Evolutionary conservation across 2,113 vertebrate species (phyloP).

Genomic region (Pseudopodoces humilis): DNA sequence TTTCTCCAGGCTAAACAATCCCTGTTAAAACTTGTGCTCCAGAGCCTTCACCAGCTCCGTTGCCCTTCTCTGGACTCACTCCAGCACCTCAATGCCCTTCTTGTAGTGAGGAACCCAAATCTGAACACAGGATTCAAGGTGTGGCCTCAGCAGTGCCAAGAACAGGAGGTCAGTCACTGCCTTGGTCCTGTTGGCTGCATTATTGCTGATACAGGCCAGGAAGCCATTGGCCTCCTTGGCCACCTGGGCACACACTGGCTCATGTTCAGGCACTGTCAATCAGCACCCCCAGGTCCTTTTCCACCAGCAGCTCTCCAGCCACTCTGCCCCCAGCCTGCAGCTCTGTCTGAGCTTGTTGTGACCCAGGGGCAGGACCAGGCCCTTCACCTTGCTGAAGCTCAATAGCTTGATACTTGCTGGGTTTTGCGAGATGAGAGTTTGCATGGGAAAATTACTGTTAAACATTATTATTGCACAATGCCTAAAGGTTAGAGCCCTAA

Average conservation of each 20-base stretch:
- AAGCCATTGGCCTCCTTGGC: background rate
- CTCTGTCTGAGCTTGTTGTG: background rate
- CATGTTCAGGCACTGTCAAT: background rate
- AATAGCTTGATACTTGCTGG: background rate
- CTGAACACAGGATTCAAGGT: background rate
- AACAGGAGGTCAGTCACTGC: rapidly evolving
- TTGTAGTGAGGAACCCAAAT: background rate
- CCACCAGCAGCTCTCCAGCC: background rate
- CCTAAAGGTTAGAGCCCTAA: background rate
- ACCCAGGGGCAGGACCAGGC: background rate
- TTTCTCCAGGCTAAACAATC: background rate
- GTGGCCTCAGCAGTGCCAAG: background rate
- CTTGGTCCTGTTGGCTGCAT: background rate
- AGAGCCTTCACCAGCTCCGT: background rate
- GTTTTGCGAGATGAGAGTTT: background rate
- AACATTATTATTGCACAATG: background rate
- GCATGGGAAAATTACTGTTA: background rate
- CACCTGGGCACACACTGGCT: background rate
- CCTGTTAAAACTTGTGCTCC: background rate
- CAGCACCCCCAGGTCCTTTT: background rate
- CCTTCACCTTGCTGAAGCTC: background rate
- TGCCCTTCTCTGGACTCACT: background rate
- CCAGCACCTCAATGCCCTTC: background rate
- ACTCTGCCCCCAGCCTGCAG: background rate
- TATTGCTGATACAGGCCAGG: background rate